Percentiles rank a stretch among this genome's conserved stretches.
phyloP scores from a whole-genome alignment of 2,113 vertebrate genomes.

The Scomber scombrus region DNA sequence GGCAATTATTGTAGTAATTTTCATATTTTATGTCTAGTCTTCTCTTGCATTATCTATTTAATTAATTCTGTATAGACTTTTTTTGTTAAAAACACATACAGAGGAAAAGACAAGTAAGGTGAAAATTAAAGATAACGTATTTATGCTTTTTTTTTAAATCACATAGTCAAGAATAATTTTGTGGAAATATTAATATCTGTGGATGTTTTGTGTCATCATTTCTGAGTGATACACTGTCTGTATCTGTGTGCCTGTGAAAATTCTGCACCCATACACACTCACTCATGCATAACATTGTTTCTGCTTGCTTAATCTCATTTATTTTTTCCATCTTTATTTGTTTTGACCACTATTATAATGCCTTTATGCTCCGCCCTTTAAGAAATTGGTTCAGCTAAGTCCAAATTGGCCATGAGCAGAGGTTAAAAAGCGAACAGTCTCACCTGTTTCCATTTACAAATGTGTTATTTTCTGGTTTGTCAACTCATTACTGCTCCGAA shows the following conservation, averaged over 20 bases:
- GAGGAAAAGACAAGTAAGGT: background rate
- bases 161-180: background rate
- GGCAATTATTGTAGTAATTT: background rate
- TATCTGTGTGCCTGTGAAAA: conserved; percentile 12
- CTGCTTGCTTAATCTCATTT: conserved; percentile 24
- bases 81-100: background rate
- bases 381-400: conserved; percentile 4
- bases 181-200: background rate
- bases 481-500: conserved; percentile 5
- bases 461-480: conserved; percentile 18
- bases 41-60: background rate
- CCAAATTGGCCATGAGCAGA: conserved; percentile 1
- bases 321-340: conserved; percentile 26
- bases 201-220: background rate
- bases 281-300: conserved; percentile 38
- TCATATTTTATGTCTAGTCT: background rate
- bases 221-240: background rate
- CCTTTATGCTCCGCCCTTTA: conserved; percentile 1
- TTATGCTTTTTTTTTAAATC: background rate
- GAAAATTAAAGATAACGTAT: background rate
- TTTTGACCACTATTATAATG: conserved; percentile 17
- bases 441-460: background rate
- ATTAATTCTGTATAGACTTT: background rate
- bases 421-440: conserved; percentile 11
- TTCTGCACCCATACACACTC: conserved; percentile 28